Base-by-base conservation (phyloP, 2,797 vertebrate species). In the Artibeus jamaicensis region DNA sequence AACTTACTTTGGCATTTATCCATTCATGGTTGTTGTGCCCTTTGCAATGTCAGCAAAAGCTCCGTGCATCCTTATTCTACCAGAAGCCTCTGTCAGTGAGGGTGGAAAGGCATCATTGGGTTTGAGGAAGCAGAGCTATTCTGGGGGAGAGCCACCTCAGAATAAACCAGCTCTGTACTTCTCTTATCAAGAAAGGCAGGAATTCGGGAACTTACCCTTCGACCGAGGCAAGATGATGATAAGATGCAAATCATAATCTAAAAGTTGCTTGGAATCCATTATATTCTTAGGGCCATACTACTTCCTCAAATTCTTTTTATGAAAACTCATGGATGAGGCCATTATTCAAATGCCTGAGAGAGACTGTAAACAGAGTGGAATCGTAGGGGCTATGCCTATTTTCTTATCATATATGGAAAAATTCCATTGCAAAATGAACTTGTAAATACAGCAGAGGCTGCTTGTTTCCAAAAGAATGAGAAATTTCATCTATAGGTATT, bases 391-490 rank as follows among this genome's bases (percentile, higher is more conserved):
- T 62, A 9, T 39, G 32, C 44, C 65, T 90, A 0, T 86, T 86
- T 89, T 83, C 62, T 93, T 65, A 81, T 62, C 7, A 7, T 4
- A 34, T 39, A 12, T 68, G 48, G 32, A 84, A 70, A 76, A 46
- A 93, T 84, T 88, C 78, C 46, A 15, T 21, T 86, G 74, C 50
- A 93, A 95, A 91, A 89, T 62, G 34, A 18, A n/a, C 24, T 77
- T 16, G 65, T 70, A 81, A 86, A 84, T 88, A 37, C 0, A 10
- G 79, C n/a, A 46, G 71, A 74, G 46, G 59, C 50, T 84, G 26
- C 91, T 91, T 93, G 83, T 71, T 86, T 95, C 94, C 24, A 85
- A 77, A 94, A 93, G 53, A 86, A 39, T 26, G 26, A 91, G 78
- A 91, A 94, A 83, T 81, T 76, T 48, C 46, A 9, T 86, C 46